Base-by-base conservation (phyloP, 2,797 vertebrate genomes). In the Hephaestus fuliginosus region DNA sequence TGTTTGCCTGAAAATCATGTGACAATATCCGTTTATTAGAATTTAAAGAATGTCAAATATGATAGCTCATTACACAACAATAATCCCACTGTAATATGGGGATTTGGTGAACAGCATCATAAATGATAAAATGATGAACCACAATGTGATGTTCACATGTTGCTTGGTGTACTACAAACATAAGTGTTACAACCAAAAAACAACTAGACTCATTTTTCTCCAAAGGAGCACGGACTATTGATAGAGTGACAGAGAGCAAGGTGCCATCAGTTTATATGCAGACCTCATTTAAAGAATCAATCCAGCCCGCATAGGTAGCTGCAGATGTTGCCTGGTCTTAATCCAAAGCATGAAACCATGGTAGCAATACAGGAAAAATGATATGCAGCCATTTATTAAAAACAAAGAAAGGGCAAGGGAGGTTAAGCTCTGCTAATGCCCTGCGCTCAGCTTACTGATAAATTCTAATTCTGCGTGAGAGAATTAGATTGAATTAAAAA, bases 351-450 rank as follows among this genome's bases (percentile, higher is more conserved):
- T 62, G 36, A 80, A 78, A 61, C 41, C 57, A 57, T 30, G 17
- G 55, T 64, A 64, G 67, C 52, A 80, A 72, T 68, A 77, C 55
- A 76, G 60, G 43, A 17, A 80, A 39, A 84, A 84, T 67, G 1
- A 82, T 85, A 85, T 39, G 36, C 36, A 39, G 36, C 36, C 36
- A 39, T 39, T 39, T 39, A 39, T 82, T 62, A 83, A 79, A 88
- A 90, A 81, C 72, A 85, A 80, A 69, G 56, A 71, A 51, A 76
- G 65, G 64, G 12, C 43, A 65, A 10, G 41, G 14, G 3, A 56
- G 82, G 85, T 86, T 89, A 90, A 88, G 64, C 70, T 70, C 49
- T 15, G 18, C 5, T 86, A 75, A 88, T 81, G 36, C 81, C 52
- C 25, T 44, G 36, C 2, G 11, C 55, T 85, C 68, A 66, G 56